phyloP scores from a whole-genome alignment of 2,888 invertebrate genomes.

The Chymomyza amoena region DNA sequence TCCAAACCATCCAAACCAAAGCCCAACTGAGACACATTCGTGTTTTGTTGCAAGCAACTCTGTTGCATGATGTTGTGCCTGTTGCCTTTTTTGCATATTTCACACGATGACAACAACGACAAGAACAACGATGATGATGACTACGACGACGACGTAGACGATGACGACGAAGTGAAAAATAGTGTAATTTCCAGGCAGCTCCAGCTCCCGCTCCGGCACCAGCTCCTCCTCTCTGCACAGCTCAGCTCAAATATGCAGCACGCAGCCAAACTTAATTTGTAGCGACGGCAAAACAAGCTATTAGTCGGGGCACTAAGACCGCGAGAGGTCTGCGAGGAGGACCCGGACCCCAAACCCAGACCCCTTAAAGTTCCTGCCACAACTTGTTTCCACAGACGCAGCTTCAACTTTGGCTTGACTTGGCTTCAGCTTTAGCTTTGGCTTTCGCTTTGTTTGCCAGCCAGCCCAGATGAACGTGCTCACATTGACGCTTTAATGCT shows the following conservation, averaged over 20 bases:
- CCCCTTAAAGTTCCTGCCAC: conserved; percentile 26
- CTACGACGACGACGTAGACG: no score
- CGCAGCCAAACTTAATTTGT: conserved; percentile 70
- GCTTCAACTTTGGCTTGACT: not conserved
- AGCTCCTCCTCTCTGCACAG: no score
- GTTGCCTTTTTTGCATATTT: conserved; percentile 62
- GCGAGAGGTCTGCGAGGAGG: not conserved
- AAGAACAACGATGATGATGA: not conserved
- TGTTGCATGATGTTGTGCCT: conserved; percentile 16
- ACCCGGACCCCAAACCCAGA: not conserved
- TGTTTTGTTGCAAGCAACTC: conserved; percentile 33
- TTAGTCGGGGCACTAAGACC: conserved; percentile 46
- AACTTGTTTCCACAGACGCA: not conserved
- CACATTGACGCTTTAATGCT: conserved; percentile 48
- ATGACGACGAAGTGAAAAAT: conserved; percentile 63
- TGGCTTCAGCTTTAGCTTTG: not conserved
- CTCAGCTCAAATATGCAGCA: conserved; percentile 58
- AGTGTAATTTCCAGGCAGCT: conserved; percentile 56
- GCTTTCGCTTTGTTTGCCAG: conserved; percentile 28
- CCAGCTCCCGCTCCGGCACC: not conserved
- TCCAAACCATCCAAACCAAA: not conserved
- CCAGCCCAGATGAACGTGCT: conserved; percentile 49
- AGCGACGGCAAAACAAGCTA: conserved; percentile 70
- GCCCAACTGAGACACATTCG: conserved; percentile 57
- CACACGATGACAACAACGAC: conserved; percentile 42